Evolutionary conservation across 2,888 invertebrate species (phyloP).

Genomic region (Chirona hameri): DNA sequence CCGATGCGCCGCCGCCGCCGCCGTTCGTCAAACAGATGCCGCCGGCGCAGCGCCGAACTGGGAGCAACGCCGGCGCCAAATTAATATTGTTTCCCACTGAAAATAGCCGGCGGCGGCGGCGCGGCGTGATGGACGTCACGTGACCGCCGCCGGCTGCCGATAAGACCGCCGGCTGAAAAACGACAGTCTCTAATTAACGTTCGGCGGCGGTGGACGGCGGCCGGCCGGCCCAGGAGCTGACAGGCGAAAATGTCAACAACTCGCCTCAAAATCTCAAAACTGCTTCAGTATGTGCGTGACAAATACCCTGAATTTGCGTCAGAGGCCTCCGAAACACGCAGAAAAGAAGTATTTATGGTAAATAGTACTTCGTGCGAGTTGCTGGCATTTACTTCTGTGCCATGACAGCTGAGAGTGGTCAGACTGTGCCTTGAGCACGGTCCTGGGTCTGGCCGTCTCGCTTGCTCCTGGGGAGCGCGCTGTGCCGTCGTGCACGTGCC

Average conservation of each 20-base stretch:
- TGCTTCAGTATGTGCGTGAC: background rate
- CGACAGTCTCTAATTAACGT: background rate
- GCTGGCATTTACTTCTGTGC: background rate
- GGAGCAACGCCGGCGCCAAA: background rate
- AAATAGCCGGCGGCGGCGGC: conserved; percentile 1
- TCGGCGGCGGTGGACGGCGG: background rate
- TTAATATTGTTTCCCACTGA: background rate
- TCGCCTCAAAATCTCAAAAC: background rate
- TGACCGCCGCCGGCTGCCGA: background rate
- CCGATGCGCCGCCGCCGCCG: background rate
- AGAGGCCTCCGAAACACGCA: background rate
- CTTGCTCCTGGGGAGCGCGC: too few relatives aligned
- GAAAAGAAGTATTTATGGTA: background rate
- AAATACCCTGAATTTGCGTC: background rate
- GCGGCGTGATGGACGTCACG: background rate
- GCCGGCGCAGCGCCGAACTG: background rate
- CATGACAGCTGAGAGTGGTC: too few relatives aligned
- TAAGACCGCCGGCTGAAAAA: background rate
- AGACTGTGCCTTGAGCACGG: too few relatives aligned
- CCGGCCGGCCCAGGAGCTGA: background rate
- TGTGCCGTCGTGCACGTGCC: too few relatives aligned
- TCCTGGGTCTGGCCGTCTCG: too few relatives aligned
- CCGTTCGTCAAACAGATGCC: background rate
- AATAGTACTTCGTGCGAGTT: background rate
- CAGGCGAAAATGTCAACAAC: background rate